These are phyloP conservation scores for Hyposoter dolosus DNA, from an alignment of 2,888 invertebrate genomes.

Conservation along the genomic window DNA sequence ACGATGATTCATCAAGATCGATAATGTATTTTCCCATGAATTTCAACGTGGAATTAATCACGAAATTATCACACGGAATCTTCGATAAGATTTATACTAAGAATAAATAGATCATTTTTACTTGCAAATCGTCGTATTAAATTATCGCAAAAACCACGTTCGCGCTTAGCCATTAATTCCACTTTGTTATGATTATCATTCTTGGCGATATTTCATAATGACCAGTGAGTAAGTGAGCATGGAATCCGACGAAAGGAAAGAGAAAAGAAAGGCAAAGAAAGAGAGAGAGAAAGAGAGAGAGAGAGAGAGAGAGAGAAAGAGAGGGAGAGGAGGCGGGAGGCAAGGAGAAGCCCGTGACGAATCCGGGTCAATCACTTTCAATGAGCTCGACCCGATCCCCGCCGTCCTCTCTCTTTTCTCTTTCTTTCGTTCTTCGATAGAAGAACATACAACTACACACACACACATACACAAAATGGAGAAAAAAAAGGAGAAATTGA, in stretches of 20 bases:
- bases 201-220: constrained; percentile 30
- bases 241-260: constrained; percentile 43
- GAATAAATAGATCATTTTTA: background rate
- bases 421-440: constrained; percentile 33
- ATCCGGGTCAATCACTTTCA: constrained; percentile 67
- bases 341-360: constrained; percentile 65
- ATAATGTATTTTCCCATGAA: background rate
- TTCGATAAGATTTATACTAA: background rate
- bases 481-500: constrained; percentile 42
- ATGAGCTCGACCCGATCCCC: constrained; percentile 66
- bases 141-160: background rate
- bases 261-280: constrained; percentile 20
- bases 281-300: constrained; percentile 38
- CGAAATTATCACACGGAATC: background rate
- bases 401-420: constrained; percentile 45
- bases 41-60: background rate
- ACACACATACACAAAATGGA: background rate
- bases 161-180: background rate
- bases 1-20: background rate
- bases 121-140: background rate
- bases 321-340: constrained; percentile 27
- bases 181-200: constrained; percentile 2
- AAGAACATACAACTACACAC: constrained; percentile 5
- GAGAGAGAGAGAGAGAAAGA: constrained; percentile 35
- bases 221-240: constrained; percentile 37